Evolutionary conservation across 2,888 invertebrate species (phyloP).

Genomic region (Omphaloscelis lunosa): DNA sequence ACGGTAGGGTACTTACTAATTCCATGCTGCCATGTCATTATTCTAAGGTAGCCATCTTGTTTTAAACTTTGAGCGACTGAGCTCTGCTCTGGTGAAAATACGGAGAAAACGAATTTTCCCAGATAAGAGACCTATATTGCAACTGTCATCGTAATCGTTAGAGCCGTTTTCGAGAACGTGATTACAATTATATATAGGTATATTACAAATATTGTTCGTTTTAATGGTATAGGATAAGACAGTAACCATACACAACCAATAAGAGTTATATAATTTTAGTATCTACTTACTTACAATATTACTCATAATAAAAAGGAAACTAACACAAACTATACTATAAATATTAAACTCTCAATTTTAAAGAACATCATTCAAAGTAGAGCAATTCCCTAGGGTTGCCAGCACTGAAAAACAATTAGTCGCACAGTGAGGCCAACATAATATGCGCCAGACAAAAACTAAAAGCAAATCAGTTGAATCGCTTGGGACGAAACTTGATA

Average conservation of each 20-base stretch:
- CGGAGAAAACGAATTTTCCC: no score
- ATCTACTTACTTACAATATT: not conserved
- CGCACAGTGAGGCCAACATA: constrained; percentile 66
- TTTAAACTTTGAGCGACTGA: no score
- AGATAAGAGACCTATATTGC: no score
- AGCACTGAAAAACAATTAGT: constrained; percentile 73
- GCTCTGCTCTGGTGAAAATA: no score
- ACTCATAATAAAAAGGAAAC: not conserved
- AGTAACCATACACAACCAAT: not conserved
- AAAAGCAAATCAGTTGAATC: constrained; percentile 78
- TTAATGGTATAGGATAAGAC: no score
- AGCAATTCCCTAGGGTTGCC: constrained; percentile 48
- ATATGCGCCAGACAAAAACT: constrained; percentile 69
- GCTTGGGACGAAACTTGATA: constrained; percentile 81
- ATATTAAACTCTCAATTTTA: constrained; percentile 8
- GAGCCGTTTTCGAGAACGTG: no score
- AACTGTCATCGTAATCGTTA: no score
- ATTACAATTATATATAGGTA: no score
- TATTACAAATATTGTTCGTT: no score
- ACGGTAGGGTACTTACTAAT: no score
- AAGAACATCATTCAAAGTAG: constrained; percentile 17
- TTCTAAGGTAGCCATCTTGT: no score
- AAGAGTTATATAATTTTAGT: not conserved
- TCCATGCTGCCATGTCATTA: no score
- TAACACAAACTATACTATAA: not conserved